Conservation (phyloP, 1,140 invertebrate species). For the Drosophila eugracilis region DNA sequence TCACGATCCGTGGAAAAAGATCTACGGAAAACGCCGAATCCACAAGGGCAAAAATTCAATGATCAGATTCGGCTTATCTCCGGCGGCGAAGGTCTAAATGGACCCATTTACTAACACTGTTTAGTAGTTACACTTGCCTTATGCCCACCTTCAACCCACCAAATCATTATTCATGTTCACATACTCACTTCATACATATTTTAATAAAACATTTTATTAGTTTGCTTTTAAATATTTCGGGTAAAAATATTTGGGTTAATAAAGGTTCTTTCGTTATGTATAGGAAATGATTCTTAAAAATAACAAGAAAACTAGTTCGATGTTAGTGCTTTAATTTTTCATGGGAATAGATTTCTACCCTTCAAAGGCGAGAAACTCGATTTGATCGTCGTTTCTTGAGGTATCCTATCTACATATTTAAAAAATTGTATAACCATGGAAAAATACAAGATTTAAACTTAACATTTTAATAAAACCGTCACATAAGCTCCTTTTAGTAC, state of each 20-base stretch:
- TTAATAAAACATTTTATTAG: slow-evolving; percentile 36
- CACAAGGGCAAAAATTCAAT: slow-evolving; percentile 47
- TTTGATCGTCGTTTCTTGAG: not conserved
- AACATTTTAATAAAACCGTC: not conserved
- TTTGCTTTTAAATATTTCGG: slow-evolving; percentile 1
- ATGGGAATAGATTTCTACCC: too few species aligned
- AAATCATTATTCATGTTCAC: slow-evolving; percentile 10
- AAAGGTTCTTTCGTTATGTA: not conserved
- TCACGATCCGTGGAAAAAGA: slow-evolving; percentile 67
- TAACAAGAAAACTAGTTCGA: too few species aligned
- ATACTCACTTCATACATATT: slow-evolving; percentile 14
- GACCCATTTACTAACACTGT: slow-evolving; percentile 46
- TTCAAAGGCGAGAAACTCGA: too few species aligned
- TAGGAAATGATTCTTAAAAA: too few species aligned
- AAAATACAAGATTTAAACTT: not conserved
- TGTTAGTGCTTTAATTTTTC: too few species aligned
- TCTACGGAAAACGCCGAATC: slow-evolving; percentile 40
- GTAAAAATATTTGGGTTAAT: not conserved
- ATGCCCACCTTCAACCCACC: slow-evolving; percentile 23
- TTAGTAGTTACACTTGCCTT: slow-evolving; percentile 52
- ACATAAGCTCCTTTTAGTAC: not conserved
- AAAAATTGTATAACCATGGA: not conserved
- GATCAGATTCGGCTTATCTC: slow-evolving; percentile 51
- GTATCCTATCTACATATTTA: not conserved
- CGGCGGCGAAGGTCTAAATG: slow-evolving; percentile 23